Base-by-base conservation (phyloP, 2,113 vertebrate genomes). In the Zosterops lateralis region DNA sequence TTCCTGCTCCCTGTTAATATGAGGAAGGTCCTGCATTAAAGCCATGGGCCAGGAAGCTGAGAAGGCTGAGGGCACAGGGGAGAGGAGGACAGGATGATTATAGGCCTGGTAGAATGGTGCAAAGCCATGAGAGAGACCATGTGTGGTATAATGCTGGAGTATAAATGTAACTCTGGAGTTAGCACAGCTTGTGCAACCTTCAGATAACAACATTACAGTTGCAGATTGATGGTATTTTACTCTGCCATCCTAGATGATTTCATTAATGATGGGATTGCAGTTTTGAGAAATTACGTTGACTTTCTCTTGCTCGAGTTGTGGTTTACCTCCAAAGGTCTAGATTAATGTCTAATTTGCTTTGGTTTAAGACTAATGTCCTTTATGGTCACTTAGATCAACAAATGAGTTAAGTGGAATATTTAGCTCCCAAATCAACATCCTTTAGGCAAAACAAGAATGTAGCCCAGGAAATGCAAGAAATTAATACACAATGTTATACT, bases 141-240 rank as follows among this genome's bases (percentile, higher is more conserved):
- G 1, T 21, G 21, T 34, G 20, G 4, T 42, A 17, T 17, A 14
- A 29, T 9, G 6, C 32, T 67, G 31, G 6, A 34, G 48, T 42
- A 10, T 1, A 19, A 42, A 21, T n/a, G 3, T 21, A 38, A 60
- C 8, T 7, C 19, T 25, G 20, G 31, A 42, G 24, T 31, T 61
- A 20, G 50, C 14, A 53, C 0, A 0, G 31, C n/a, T 17, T 73
- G 56, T 34, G 36, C 14, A 51, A 16, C 26, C 64, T 54, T 32
- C 19, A 64, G 9, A 38, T 34, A 51, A 28, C 26, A 58, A 17
- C 34, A 6, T 21, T 40, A 14, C 1, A 50, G 34, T 2, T 54
- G 42, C 40, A 28, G 51, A 21, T 60, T 65, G 28, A 51, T 44
- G 29, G 14, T 64, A 2, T 83, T 84, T 76, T 60, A 36, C 40